Base-by-base conservation (phyloP, 2,797 vertebrate species). In the Acanthurus tractus region DNA sequence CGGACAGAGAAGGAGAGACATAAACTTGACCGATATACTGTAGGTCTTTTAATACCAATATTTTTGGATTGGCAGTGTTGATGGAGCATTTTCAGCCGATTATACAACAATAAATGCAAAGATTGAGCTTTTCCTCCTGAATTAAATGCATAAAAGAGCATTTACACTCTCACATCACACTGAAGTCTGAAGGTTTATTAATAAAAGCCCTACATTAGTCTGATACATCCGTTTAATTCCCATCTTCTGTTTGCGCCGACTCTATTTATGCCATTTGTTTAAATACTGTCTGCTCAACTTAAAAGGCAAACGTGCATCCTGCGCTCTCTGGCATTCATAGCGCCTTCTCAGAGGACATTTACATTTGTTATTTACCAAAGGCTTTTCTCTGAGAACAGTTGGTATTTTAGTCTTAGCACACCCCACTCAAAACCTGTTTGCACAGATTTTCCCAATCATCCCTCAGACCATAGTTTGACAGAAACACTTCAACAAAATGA, bases 391-490 rank as follows among this genome's bases (percentile, higher is more conserved):
- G 85, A 87, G 87, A 90, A 89, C 84, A 88, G 84, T 92, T 90
- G 84, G 85, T 90, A 92, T 94, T 93, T 93, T 89, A 92, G 89
- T 90, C 90, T 93, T 88, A 87, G 90, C 91, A 90, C 92, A 91
- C 87, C 92, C 89, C 90, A 92, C 92, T 93, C 92, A 90, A 92
- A 92, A 92, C 90, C 90, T 93, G 92, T 93, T 94, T 93, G 91
- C 90, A 92, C 93, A 91, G 92, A 94, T 93, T 92, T 86, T 89
- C 83, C 86, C 88, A 89, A 88, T 92, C 93, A 94, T 94, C 90
- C 87, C 78, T 92, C 90, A 92, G 91, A 88, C 81, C 83, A 75
- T 68, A 85, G 80, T 91, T 89, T 93, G 93, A 93, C 93, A 92
- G 93, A 93, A 89, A 87, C 89, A 91, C 92, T 91, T 90, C 89